Percentiles rank a stretch among this genome's conserved stretches.
Conservation (phyloP, 2,113 vertebrate species). For the Lonchura striata region DNA sequence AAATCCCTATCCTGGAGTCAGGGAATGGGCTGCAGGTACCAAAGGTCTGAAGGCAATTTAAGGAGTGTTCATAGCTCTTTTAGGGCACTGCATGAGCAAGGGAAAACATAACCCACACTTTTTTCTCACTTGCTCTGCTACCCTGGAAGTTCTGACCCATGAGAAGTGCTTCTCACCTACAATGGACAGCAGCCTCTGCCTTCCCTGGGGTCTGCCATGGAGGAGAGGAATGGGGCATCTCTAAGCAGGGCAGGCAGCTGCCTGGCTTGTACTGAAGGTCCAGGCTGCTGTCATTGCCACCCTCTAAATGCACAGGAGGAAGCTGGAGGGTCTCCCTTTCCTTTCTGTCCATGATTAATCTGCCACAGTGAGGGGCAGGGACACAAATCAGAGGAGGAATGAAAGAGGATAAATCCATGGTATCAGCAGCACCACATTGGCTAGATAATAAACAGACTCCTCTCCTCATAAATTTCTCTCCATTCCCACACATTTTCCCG, state of each 20-base stretch:
- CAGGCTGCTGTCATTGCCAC: background rate
- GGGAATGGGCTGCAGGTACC: background rate
- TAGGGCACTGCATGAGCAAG: background rate
- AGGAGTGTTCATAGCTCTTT: background rate
- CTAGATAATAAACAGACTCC: slow-evolving; percentile 77
- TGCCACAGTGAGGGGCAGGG: slow-evolving; percentile 42
- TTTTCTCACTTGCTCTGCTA: background rate
- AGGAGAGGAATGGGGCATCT: background rate
- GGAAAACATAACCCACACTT: background rate
- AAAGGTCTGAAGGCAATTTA: background rate
- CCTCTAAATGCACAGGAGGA: background rate
- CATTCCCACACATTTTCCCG: background rate
- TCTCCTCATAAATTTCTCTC: slow-evolving; percentile 43
- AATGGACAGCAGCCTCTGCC: background rate
- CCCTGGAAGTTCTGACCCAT: background rate
- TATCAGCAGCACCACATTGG: slow-evolving; percentile 70
- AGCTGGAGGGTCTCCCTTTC: background rate
- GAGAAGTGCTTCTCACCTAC: background rate
- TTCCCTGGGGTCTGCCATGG: background rate
- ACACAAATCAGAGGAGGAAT: slow-evolving; percentile 75
- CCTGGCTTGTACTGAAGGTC: background rate
- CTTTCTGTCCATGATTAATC: slow-evolving; percentile 60
- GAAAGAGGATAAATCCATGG: slow-evolving; percentile 75
- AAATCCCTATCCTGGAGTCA: background rate
- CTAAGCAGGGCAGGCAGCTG: background rate